Evolutionary conservation across 2,888 invertebrate species (phyloP), one percentile per base, ranked within the genome.

Genomic region (Cataglyphis altisquamis): DNA sequence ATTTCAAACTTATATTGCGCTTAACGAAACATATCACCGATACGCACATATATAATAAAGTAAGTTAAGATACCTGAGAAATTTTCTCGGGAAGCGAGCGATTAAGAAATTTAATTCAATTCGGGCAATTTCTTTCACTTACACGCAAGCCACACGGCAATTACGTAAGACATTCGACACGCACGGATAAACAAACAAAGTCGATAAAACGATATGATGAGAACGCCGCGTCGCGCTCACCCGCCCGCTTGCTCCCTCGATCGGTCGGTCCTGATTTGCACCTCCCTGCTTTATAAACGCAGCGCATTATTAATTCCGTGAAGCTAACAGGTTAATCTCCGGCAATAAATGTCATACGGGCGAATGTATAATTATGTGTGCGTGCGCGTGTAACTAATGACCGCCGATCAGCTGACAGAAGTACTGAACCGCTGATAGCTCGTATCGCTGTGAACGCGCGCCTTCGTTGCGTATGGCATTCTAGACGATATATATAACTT

Each of bases 291-390:
- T 80, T 85, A 85, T 80, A 74, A 85, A 68, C 68, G 64, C 63
- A 39, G 52, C 60, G 52, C 80, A 74, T 85, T 85, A 85, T 83
- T 85, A 85, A 85, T 85, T 85, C 68, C 60, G 57, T 57, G 82
- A 41, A 64, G 85, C 73, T 85, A 85, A 85, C 85, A 83, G 74
- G 78, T 85, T 85, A 85, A 85, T 85, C 85, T 64, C 83, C 57
- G 57, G 83, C 80, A 78, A 83, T 85, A 85, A 85, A 85, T 80
- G 85, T 83, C 83, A 72, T 85, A 68, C 48, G 63, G 64, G 74
- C 74, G 57, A 73, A 80, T 74, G 70, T 77, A 80, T 85, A 85
- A 83, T 83, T 83, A 83, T 63, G 55, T 55, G 73, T 62, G 55
- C 72, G 72, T 83, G 81, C 57, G 64, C 45, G 82, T 77, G 77